A percentile compares a stretch with the other conserved stretches of the same genome.
These are phyloP conservation scores for Enteromius paludinosus DNA, from an alignment of 2,797 vertebrate species.

Conservation along the genomic window DNA sequence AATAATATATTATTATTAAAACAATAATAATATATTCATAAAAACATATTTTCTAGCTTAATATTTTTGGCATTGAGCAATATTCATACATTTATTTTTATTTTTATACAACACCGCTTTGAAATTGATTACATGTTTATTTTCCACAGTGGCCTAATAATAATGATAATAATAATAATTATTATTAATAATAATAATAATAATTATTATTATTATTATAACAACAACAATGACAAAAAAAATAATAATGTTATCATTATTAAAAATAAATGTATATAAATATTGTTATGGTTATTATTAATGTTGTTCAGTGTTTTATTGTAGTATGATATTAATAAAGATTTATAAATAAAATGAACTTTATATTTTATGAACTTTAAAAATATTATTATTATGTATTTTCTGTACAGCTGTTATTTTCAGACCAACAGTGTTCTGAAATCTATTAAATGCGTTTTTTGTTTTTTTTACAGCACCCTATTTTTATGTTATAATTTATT, in stretches of 20 bases:
- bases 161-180: too few species aligned
- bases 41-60: neutral
- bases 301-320: neutral
- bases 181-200: neutral
- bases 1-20: too few species aligned
- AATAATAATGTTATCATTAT: neutral
- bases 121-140: neutral
- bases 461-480: neutral
- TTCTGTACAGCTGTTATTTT: neutral
- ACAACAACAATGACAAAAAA: neutral
- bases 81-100: neutral
- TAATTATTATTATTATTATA: neutral
- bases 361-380: neutral
- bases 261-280: neutral
- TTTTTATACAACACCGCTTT: neutral
- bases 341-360: neutral
- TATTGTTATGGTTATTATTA: neutral
- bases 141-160: neutral
- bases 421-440: neutral
- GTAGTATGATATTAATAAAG: neutral
- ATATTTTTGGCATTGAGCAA: neutral
- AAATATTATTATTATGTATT: neutral
- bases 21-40: neutral
- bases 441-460: neutral
- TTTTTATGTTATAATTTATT: neutral